Percentiles rank a stretch among this genome's conserved stretches.
Evolutionary conservation across 2,888 invertebrate genomes (phyloP).

Genomic region (Amorpha juglandis): DNA sequence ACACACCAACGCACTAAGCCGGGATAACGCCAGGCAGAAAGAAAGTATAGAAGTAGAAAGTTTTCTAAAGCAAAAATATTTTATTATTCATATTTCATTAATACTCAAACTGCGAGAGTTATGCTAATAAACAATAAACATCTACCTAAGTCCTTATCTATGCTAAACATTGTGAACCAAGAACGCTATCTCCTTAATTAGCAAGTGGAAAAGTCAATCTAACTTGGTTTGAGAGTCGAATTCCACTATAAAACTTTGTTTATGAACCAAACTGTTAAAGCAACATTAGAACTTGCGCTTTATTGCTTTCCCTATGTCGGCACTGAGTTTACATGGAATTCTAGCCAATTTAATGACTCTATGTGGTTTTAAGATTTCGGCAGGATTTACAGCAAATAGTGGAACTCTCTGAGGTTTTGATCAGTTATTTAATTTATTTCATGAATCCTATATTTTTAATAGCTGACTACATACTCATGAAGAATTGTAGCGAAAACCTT

Average conservation of each 20-base stretch:
- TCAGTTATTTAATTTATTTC: too few relatives aligned
- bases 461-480: too few relatives aligned
- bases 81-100: too few relatives aligned
- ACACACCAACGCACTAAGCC: too few relatives aligned
- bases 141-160: background rate
- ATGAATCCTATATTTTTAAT: too few relatives aligned
- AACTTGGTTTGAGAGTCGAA: constrained; percentile 51
- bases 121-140: background rate
- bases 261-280: constrained; percentile 33
- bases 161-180: constrained; percentile 1
- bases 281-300: constrained; percentile 24
- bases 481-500: too few relatives aligned
- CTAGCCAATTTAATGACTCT: constrained; percentile 8
- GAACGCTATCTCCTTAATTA: constrained; percentile 14
- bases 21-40: too few relatives aligned
- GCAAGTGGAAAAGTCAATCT: constrained; percentile 50
- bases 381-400: too few relatives aligned
- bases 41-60: too few relatives aligned
- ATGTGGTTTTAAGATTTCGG: background rate
- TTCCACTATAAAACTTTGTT: constrained; percentile 47
- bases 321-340: constrained; percentile 16
- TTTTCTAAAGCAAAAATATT: too few relatives aligned
- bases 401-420: background rate
- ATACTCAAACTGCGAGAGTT: background rate
- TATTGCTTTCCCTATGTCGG: constrained; percentile 12